Evolutionary conservation across 92 coral and sea anemone genomes (phyloP), one percentile per base, ranked within the genome.

Genomic region (Phymanthus crucifer): DNA sequence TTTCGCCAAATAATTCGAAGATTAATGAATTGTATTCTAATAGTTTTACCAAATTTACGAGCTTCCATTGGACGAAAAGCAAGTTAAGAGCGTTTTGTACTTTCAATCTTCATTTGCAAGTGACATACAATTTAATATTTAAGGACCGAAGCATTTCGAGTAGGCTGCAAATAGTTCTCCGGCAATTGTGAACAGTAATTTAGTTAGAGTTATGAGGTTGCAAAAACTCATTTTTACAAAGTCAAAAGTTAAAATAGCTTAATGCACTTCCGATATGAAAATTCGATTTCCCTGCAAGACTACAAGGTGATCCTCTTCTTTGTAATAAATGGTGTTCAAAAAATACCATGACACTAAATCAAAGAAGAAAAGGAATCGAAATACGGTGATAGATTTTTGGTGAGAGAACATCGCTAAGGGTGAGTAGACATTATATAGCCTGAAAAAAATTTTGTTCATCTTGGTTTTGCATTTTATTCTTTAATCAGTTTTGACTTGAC

Each of bases 21-120:
- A 18, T 76, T 54, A 76, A 76, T 76, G 70, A 76, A 71, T 57
- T 33, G 38, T 57, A n/a, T 66, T 36, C 66, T 40, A 19, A 66
- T 24, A 56, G 70, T 54, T 75, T 75, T 75, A 48, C 70, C 45
- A 47, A 75, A 75, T 50, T 75, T 13, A 12, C 23, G 68, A 40
- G 16, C 16, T 36, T 26, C 54, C 40, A 76, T 76, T 76, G 80
- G 80, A 56, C 33, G 70, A 61, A 9, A 18, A 54, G 11, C 18
- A 38, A 35, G 69, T 56, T n/a, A 76, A 76, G 35, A 57, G 80
- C 36, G 80, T 57, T 76, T 52, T 57, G 6, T 35, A 6, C 70
- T 76, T 71, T 31, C 80, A 57, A 57, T 56, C 66, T 29, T 13
- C 10, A 34, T 5, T 13, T 33, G 65, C 71, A 76, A 71, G 80